Conservation (phyloP, 2,797 vertebrate species). For the Tragelaphus oryx region DNA sequence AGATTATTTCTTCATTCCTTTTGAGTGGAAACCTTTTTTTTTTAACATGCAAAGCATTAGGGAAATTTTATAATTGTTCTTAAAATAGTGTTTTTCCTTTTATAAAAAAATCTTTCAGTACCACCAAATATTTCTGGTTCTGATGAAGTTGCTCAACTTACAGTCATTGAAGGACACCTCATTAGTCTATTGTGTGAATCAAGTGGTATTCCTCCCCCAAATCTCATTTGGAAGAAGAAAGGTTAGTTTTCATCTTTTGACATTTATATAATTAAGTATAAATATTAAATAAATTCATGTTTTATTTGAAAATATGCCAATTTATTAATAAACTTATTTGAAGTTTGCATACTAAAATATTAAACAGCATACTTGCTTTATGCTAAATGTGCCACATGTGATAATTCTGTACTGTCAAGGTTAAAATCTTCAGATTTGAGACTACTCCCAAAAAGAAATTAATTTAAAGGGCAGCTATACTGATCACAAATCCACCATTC, state of each 20-base stretch:
- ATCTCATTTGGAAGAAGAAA: constrained; percentile 91
- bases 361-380: not conserved
- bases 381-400: not conserved
- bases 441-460: not conserved
- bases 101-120: constrained; percentile 81
- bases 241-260: constrained; percentile 77
- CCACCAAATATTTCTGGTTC: constrained; percentile 90
- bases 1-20: not conserved
- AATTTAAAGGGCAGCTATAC: not conserved
- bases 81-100: not conserved
- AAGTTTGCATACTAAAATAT: not conserved
- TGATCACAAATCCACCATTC: not conserved
- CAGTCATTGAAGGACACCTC: constrained; percentile 89
- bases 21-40: not conserved
- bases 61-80: not conserved
- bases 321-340: not conserved
- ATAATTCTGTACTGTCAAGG: not conserved
- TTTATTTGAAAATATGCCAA: not conserved
- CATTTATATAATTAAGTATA: constrained; percentile 18
- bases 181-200: constrained; percentile 94
- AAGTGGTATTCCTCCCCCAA: constrained; percentile 93
- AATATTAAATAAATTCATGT: not conserved
- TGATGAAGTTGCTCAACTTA: constrained; percentile 84
- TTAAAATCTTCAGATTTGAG: not conserved
- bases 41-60: not conserved